Conservation (phyloP, 2,113 vertebrate species). For the Bothrops jararaca region DNA sequence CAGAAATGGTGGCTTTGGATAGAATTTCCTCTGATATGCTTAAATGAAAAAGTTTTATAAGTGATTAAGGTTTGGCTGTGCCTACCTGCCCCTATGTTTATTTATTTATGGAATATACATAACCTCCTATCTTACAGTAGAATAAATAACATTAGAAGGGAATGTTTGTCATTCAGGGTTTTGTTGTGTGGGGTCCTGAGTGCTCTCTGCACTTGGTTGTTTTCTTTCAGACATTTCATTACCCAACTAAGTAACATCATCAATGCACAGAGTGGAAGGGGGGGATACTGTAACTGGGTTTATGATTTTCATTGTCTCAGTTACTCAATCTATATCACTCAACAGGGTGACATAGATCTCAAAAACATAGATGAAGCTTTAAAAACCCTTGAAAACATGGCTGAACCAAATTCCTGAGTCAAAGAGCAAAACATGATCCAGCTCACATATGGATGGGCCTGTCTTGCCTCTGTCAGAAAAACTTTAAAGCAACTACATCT, state of each 20-base stretch:
- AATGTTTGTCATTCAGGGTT: background rate
- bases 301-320: conserved; percentile 17
- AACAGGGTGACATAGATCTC: conserved; percentile 41
- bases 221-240: background rate
- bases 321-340: background rate
- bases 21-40: conserved; percentile 10
- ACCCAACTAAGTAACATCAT: background rate
- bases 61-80: conserved; percentile 33
- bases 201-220: background rate
- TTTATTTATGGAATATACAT: background rate
- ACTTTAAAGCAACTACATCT: background rate
- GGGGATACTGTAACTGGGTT: conserved; percentile 10
- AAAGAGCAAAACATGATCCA: background rate
- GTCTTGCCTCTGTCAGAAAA: background rate
- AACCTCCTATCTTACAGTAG: too few relatives aligned
- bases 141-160: background rate
- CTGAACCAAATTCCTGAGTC: background rate
- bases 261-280: background rate
- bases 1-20: background rate
- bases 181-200: background rate
- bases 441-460: background rate
- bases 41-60: conserved; percentile 15
- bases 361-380: background rate
- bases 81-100: background rate
- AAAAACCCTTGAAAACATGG: background rate